A percentile compares a stretch with the other conserved stretches of the same genome.
phyloP scores from a whole-genome alignment of 2,797 vertebrate genomes.

The Odontamblyopus lacepedii region DNA sequence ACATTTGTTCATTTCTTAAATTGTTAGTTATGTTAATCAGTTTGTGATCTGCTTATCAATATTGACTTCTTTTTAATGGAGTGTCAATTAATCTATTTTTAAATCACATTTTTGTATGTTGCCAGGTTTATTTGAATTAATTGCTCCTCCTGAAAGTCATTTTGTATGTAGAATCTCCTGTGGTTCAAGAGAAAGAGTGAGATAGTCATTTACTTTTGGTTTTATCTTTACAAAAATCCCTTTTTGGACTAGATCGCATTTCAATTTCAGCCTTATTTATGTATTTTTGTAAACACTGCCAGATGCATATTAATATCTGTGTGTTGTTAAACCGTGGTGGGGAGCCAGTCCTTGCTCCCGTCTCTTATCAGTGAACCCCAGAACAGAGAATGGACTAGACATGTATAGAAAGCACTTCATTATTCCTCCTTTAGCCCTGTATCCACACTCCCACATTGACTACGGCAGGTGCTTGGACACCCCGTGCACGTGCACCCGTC shows the following conservation, averaged over 20 bases:
- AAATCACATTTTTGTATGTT: no score
- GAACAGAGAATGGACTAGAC: conserved; percentile 31
- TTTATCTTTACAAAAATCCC: neutral
- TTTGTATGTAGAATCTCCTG: no score
- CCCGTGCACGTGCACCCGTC: conserved; percentile 89
- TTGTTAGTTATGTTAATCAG: no score
- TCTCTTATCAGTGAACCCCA: conserved; percentile 47
- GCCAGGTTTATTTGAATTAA: no score
- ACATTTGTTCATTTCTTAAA: no score
- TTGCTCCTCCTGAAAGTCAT: no score
- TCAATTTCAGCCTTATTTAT: neutral
- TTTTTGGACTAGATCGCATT: neutral
- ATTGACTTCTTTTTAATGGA: neutral
- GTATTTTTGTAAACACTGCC: neutral
- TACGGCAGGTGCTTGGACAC: conserved; percentile 87
- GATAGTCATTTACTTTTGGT: neutral
- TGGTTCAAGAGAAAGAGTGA: no score
- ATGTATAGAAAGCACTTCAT: conserved; percentile 31
- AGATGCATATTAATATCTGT: neutral
- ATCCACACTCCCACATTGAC: conserved; percentile 29
- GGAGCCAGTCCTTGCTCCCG: neutral
- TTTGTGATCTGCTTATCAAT: neutral
- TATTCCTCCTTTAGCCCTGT: conserved; percentile 21
- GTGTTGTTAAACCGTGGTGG: neutral
- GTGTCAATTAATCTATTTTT: no score